phyloP scores from a whole-genome alignment of 1,140 invertebrate genomes.

The Temnothorax curvispinosus region DNA sequence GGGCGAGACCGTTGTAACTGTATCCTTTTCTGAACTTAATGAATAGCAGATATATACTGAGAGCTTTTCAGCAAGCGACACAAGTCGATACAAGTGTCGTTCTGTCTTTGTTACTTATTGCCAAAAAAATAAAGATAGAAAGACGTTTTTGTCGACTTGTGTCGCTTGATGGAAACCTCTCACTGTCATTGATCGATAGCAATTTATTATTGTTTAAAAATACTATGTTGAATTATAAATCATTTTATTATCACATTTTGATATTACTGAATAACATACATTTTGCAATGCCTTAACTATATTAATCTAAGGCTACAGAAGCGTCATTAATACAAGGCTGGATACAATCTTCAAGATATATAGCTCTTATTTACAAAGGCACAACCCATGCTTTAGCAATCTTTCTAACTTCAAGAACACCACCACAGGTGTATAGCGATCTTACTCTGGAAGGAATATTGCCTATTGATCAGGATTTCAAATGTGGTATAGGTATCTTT shows the following conservation, averaged over 20 bases:
- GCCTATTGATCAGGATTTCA: conserved; percentile 91
- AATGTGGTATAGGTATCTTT: conserved; percentile 89
- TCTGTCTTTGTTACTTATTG: too few species aligned
- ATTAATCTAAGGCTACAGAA: conserved; percentile 81
- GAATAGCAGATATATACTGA: conserved; percentile 25
- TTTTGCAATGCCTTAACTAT: conserved; percentile 70
- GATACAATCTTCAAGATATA: conserved; percentile 86
- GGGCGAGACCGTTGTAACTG: conserved; percentile 87
- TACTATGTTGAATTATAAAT: not conserved
- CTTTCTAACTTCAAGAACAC: conserved; percentile 87
- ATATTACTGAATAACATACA: not conserved
- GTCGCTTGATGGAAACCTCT: too few species aligned
- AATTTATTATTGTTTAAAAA: not conserved
- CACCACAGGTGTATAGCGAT: conserved; percentile 89
- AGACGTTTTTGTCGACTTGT: too few species aligned
- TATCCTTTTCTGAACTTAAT: conserved; percentile 82
- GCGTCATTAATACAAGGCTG: conserved; percentile 87
- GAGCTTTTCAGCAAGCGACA: not conserved
- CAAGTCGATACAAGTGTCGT: too few species aligned
- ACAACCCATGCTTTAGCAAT: conserved; percentile 89
- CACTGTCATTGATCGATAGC: not conserved
- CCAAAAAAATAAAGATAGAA: too few species aligned
- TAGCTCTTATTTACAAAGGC: conserved; percentile 90
- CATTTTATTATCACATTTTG: not conserved
- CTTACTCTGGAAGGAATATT: conserved; percentile 90